Evolutionary conservation across 2,113 vertebrate genomes (phyloP).

Genomic region (Tauraco erythrolophus): DNA sequence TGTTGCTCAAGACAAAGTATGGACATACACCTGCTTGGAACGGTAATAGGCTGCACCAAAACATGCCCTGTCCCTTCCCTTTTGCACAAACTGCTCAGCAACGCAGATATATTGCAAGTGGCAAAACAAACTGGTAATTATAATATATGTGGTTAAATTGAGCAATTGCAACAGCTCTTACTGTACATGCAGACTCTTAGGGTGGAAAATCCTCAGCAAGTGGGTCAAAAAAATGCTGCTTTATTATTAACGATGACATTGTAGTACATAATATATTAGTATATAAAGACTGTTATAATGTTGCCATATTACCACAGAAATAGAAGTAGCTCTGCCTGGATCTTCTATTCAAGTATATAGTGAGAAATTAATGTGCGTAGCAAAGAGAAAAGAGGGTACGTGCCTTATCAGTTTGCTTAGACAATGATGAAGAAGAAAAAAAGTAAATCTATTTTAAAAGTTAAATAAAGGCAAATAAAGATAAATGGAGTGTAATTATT

Average conservation of each 20-base stretch:
- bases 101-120: not conserved
- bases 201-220: not conserved
- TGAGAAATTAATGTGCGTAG: not conserved
- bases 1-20: not conserved
- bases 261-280: not conserved
- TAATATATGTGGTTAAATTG: not conserved
- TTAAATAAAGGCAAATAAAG: not conserved
- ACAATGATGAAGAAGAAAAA: not conserved
- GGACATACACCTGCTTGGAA: accelerated
- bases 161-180: not conserved
- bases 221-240: not conserved
- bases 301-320: not conserved
- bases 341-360: not conserved
- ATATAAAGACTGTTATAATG: not conserved
- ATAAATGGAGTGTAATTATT: not conserved
- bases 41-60: not conserved
- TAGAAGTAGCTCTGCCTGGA: not conserved
- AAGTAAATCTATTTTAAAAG: not conserved
- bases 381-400: not conserved
- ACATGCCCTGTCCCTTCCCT: not conserved
- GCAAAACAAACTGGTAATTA: not conserved
- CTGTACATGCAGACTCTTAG: not conserved
- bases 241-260: not conserved
- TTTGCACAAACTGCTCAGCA: not conserved
- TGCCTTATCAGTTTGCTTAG: not conserved